These are phyloP conservation scores for Bedellia somnulentella DNA, from an alignment of 2,888 invertebrate genomes.

Conservation along the genomic window DNA sequence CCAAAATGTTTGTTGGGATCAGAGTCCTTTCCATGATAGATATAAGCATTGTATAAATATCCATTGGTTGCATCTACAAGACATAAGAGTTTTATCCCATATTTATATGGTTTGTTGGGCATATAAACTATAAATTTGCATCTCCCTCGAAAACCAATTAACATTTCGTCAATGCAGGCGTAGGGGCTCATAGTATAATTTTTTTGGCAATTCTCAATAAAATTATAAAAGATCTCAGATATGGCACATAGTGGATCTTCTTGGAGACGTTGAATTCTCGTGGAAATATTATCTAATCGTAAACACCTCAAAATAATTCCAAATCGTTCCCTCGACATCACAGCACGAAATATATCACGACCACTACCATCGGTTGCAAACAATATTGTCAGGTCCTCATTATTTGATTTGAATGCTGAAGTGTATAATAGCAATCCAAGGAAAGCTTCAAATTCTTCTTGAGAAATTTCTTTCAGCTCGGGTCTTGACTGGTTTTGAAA, in stretches of 20 bases:
- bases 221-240: neutral
- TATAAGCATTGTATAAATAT: neutral
- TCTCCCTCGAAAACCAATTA: constrained; percentile 12
- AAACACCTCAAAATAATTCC: constrained; percentile 9
- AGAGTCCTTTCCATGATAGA: neutral
- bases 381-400: constrained; percentile 6
- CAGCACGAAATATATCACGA: constrained; percentile 11
- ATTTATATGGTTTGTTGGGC: constrained; percentile 11
- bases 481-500: constrained; percentile 4
- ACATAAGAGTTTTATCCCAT: constrained; percentile 8
- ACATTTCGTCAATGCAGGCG: constrained; percentile 8
- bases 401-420: constrained; percentile 8
- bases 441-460: constrained; percentile 9
- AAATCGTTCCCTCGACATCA: constrained; percentile 11
- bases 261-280: neutral
- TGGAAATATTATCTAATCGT: constrained; percentile 12
- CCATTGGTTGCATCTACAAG: neutral
- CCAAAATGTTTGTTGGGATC: no score
- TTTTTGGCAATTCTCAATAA: neutral
- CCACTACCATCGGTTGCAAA: constrained; percentile 13
- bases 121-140: constrained; percentile 11
- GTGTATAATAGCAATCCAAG: constrained; percentile 9
- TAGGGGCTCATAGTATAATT: neutral
- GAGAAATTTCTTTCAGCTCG: constrained; percentile 5
- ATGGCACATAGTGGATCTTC: neutral